Base-by-base conservation (phyloP, 2,888 invertebrate species). In the Trachelus troglodyta region DNA sequence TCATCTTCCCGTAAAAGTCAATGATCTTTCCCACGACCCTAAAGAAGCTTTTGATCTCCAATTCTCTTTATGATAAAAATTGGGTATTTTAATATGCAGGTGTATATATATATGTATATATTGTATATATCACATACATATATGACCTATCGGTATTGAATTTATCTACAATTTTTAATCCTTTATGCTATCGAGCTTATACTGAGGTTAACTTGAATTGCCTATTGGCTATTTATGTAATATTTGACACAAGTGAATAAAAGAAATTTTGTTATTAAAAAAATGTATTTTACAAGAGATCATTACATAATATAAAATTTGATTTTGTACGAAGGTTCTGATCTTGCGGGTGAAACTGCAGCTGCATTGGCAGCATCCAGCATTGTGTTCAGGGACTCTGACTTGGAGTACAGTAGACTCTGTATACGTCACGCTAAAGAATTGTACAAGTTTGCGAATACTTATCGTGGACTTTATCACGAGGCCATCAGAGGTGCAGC, bases 321-420 rank as follows among this genome's bases (percentile, higher is more conserved):
- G 6, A 9, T 56, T 56, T 56, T 23, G 9, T 2, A 56, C 9
- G 2, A 23, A 92, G 94, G 94, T 40, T 93, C 94, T 1, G 94
- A 94, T 85, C 86, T 94, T 30, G 94, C 94, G 1, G 94, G 93
- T 1, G 94, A 94, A 86, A 93, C 93, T 0, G 93, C 94, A 0
- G 94, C 94, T 0, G 93, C 94, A 6, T 89, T 94, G 75, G 93
- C 94, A 1, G 93, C 94, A 0, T 92, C 93, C 3, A 93, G 93
- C 77, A 86, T 94, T 23, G 92, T 93, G 1, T 94, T 94, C 80
- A 90, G 89, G 15, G 87, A 89, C 69, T 84, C 90, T 23, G 91
- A 94, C 80, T 82, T 88, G 1, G 87, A 86, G 0, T 94, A 94
- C 84, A 91, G 93, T 0, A 87, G 87, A 23, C 80, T 87, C 69